Base-by-base conservation (phyloP, 2,797 vertebrate genomes). In the Labroides dimidiatus region DNA sequence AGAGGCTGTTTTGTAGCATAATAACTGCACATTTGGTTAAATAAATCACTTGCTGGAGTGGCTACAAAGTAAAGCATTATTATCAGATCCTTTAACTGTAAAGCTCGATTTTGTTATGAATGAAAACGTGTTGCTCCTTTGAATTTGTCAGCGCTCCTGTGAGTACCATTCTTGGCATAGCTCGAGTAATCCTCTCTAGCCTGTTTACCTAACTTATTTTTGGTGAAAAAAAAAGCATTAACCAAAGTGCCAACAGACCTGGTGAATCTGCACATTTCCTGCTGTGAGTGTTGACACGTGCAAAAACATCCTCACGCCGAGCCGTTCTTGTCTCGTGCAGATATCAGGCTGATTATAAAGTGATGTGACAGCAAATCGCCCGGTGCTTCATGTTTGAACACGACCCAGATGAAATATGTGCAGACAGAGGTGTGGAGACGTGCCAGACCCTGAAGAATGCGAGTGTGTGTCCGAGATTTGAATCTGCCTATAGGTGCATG, bases 311-410 rank as follows among this genome's bases (percentile, higher is more conserved):
- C 41, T 72, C 23, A 48, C 53, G 23, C 15, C 64, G 20, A 45
- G 71, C 60, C 24, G 14, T 44, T 63, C 69, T 56, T 45, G 54
- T 61, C 39, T 52, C 49, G 54, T 64, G 64, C 73, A 69, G 64
- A 67, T 62, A 48, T 62, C 58, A 55, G 63, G 52, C 54, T 66
- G 77, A 77, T 80, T 77, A 62, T 74, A 16, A 87, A 82, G 78
- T 82, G 84, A 84, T 77, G 80, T 92, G 88, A 90, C 84, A 89
- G 86, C 78, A 74, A 81, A 51, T 75, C 78, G 81, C 87, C 80
- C 61, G 74, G 66, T 76, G 68, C 17, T 88, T 95, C 95, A 68
- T 89, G 95, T 95, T 93, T 81, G 51, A 74, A 94, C 95, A 94
- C 30, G 95, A 93, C 77, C 69, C n/a, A 60, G 66, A 69, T 72